These are phyloP conservation scores for Microplitis deprimator DNA, from an alignment of 2,888 invertebrate genomes.

Conservation along the genomic window DNA sequence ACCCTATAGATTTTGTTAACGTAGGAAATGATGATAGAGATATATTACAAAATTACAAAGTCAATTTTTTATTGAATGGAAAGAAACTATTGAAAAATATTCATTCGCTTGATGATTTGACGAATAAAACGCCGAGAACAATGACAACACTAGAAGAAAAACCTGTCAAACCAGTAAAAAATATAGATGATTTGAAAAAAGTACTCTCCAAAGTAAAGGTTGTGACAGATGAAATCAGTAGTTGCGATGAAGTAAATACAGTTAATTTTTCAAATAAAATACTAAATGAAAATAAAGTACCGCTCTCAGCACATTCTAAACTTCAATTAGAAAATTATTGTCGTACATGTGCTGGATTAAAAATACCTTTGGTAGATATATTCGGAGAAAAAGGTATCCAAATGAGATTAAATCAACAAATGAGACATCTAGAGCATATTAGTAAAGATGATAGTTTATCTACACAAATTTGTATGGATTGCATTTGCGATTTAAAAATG, in stretches of 20 bases:
- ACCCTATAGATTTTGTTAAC: neutral
- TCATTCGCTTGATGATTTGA: neutral
- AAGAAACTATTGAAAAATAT: neutral
- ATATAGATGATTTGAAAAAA: constrained; percentile 66
- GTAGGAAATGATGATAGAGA: neutral
- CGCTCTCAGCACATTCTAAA: constrained; percentile 49
- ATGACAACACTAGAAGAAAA: neutral
- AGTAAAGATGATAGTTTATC: constrained; percentile 61
- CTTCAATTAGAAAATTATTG: constrained; percentile 65
- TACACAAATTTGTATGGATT: constrained; percentile 70
- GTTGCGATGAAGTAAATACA: constrained; percentile 53
- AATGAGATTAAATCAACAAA: constrained; percentile 67
- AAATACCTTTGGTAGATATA: constrained; percentile 67
- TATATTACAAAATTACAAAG: neutral
- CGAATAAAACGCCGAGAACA: neutral
- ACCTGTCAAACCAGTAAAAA: constrained; percentile 53
- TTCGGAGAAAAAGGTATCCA: constrained; percentile 67
- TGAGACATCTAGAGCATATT: constrained; percentile 66
- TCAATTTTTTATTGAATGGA: neutral
- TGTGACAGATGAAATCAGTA: constrained; percentile 57
- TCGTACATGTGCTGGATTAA: constrained; percentile 67
- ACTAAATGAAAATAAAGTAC: constrained; percentile 37
- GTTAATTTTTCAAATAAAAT: constrained; percentile 15
- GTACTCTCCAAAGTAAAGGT: constrained; percentile 65
- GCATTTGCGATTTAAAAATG: constrained; percentile 68